Conservation (phyloP, 1,140 invertebrate genomes). For the Eciton burchellii region DNA sequence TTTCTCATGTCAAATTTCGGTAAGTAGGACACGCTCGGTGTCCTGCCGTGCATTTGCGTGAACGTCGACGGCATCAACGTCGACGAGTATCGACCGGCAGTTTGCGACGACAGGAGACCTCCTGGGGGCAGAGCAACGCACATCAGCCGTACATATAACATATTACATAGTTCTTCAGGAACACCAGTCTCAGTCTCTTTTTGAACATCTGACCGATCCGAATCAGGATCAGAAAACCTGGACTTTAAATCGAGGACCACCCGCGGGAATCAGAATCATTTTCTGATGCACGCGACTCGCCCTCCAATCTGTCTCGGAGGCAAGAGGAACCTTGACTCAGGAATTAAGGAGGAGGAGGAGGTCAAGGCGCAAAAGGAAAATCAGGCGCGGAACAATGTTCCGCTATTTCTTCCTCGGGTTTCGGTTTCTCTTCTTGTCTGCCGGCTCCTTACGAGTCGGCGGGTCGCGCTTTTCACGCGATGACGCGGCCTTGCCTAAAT, state of each 20-base stretch:
- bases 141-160: conserved; percentile 8
- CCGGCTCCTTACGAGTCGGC: neutral
- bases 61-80: conserved; percentile 23
- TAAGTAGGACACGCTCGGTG: conserved; percentile 46
- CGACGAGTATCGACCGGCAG: conserved; percentile 39
- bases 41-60: conserved; percentile 3
- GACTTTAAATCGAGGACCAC: no score
- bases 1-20: conserved; percentile 63
- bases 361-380: neutral
- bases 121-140: conserved; percentile 58
- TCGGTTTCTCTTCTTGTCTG: neutral
- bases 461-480: conserved; percentile 4
- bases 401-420: neutral
- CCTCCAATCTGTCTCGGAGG: no score
- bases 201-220: no score
- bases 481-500: conserved; percentile 22
- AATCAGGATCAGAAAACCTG: no score
- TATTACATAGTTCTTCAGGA: no score
- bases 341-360: neutral
- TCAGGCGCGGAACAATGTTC: neutral
- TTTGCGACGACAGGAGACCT: conserved; percentile 38
- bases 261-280: no score
- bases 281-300: no score
- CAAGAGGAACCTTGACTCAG: no score
- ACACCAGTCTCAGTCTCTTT: no score